These are phyloP conservation scores for Pseudopodoces humilis DNA, from an alignment of 2,113 vertebrate genomes.

Conservation along the genomic window DNA sequence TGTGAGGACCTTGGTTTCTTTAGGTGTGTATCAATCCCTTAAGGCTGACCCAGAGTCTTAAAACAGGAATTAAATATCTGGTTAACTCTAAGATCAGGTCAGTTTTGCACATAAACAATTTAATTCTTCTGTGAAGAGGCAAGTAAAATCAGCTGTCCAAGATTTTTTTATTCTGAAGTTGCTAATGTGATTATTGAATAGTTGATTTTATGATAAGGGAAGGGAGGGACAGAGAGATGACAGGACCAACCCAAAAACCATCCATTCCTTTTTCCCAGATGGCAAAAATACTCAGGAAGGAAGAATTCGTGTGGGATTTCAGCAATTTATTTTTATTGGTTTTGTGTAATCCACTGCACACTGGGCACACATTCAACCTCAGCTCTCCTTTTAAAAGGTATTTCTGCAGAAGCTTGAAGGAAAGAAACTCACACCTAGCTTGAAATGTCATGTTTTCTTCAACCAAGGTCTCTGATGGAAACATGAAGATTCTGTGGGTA, in stretches of 20 bases:
- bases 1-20: neutral
- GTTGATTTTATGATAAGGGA: neutral
- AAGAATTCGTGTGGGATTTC: neutral
- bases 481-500: neutral
- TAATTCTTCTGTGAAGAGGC: neutral
- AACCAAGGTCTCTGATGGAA: neutral
- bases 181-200: neutral
- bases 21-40: neutral
- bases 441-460: neutral
- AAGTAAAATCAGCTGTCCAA: neutral
- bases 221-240: rapidly evolving
- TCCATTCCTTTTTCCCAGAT: neutral
- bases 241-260: neutral
- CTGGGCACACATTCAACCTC: neutral
- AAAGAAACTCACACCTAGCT: neutral
- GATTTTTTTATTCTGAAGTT: neutral
- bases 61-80: neutral
- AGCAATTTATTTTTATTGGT: neutral
- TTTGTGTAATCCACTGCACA: neutral
- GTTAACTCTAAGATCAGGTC: neutral
- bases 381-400: neutral
- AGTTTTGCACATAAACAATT: neutral
- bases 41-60: neutral
- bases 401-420: neutral
- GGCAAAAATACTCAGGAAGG: neutral